Evolutionary conservation across 1,140 invertebrate species (phyloP), one percentile per base, ranked within the genome.

Genomic region (Caerostris extrusa): DNA sequence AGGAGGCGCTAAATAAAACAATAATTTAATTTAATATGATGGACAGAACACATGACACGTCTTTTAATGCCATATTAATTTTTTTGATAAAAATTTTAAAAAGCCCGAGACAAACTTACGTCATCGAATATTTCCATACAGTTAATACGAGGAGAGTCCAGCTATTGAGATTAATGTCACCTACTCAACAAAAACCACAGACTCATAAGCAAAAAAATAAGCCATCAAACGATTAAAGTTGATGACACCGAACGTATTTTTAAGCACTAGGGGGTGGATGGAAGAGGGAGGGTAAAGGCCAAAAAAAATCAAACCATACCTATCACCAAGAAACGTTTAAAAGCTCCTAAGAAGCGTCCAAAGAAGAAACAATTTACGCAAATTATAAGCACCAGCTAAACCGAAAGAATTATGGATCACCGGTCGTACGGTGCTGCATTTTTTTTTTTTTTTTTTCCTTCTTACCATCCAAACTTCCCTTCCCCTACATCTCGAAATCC

Each of bases 341-440:
- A 93, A 93, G 86, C 64, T 57, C 19, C 64, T 71, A 87, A 93
- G 86, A 87, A 93, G 53, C 55, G 19, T 34, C 55, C 85, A 58
- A 87, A 93, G 91, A 93, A 93, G 92, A 93, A 93, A 93, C 92
- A 93, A 93, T 93, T 93, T 93, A 93, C 92, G 92, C 92, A 93
- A 93, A 93, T 93, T 93, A 93, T 93, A 93, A 93, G 92, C 86
- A 93, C 92, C 61, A 87, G 91, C 91, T 85, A 93, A 93, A 93
- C 91, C 91, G 57, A 82, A 77, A 86, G 71, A 93, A 93, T 93
- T 89, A 93, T 93, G 92, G 92, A 93, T 93, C 92, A 93, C 92
- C 77, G 71, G 53, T 56, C 64, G 34, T 69, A 61, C 56, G 82
- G 90, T 61, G 8, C 19, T 34, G 57, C 58, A 58, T 10, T 82